Conservation (phyloP, 1,140 invertebrate species). For the Drosophila chauvacae region DNA sequence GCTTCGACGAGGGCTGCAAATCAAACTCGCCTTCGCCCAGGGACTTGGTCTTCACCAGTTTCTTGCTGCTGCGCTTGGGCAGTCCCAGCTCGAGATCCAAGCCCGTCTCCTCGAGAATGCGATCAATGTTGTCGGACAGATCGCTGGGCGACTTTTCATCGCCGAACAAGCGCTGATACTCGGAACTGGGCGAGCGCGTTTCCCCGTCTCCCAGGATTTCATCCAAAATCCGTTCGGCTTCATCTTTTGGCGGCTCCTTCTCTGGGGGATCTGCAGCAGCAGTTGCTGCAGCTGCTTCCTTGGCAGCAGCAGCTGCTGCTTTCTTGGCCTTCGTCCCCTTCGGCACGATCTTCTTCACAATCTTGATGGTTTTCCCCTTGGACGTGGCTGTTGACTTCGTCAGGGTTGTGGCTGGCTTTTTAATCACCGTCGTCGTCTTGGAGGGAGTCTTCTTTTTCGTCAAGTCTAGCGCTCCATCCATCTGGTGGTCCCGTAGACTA, state of each 20-base stretch:
- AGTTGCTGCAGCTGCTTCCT: not conserved
- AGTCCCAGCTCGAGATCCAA: constrained; percentile 74
- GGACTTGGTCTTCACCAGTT: constrained; percentile 75
- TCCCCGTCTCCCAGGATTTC: constrained; percentile 71
- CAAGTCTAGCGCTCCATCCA: constrained; percentile 79
- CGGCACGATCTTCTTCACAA: constrained; percentile 78
- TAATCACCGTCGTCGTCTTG: constrained; percentile 20
- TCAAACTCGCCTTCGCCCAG: constrained; percentile 76
- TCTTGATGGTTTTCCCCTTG: constrained; percentile 70
- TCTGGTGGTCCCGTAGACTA: constrained; percentile 75
- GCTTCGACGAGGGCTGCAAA: constrained; percentile 8
- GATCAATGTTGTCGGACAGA: constrained; percentile 80
- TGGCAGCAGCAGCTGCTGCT: constrained; percentile 48
- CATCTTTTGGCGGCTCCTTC: constrained; percentile 54
- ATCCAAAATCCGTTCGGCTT: constrained; percentile 71
- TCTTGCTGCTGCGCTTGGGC: constrained; percentile 62
- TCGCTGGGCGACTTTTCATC: constrained; percentile 83
- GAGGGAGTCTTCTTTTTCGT: constrained; percentile 66
- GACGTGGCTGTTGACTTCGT: constrained; percentile 47
- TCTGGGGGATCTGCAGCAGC: not conserved
- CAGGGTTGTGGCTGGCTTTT: constrained; percentile 28
- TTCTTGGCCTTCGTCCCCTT: constrained; percentile 77
- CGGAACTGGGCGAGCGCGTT: constrained; percentile 70
- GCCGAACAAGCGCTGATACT: constrained; percentile 75
- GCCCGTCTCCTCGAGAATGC: constrained; percentile 72